These are phyloP conservation scores for Fistularia commersonii DNA, from an alignment of 2,797 vertebrate species.

Conservation along the genomic window DNA sequence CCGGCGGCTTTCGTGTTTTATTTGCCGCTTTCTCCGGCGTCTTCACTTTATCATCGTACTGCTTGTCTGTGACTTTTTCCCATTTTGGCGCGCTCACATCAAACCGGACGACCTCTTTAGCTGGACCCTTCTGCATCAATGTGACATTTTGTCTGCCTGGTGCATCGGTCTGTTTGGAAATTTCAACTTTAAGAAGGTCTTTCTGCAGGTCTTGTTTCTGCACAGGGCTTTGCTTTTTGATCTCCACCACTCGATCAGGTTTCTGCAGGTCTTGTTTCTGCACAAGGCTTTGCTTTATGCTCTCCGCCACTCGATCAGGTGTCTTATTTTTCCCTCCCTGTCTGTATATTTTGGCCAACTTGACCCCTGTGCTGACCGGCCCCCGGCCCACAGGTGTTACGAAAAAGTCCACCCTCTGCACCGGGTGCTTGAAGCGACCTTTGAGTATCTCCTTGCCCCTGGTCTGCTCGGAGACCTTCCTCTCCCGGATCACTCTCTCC, in stretches of 20 bases:
- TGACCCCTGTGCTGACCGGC: constrained; percentile 6
- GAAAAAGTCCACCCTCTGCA: constrained; percentile 40
- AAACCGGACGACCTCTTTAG: constrained; percentile 37
- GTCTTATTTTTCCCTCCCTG: constrained; percentile 11
- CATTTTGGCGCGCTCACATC: constrained; percentile 10
- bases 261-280: not conserved
- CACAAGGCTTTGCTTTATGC: not conserved
- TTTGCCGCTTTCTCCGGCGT: not conserved
- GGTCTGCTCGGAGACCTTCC: constrained; percentile 27
- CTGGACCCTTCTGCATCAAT: constrained; percentile 14
- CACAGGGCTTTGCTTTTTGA: not conserved
- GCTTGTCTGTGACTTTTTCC: not conserved
- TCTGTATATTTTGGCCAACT: constrained; percentile 54
- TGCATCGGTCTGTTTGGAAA: constrained; percentile 8
- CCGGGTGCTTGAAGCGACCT: constrained; percentile 47
- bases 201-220: not conserved
- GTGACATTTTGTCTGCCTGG: no score
- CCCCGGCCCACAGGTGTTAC: constrained; percentile 8
- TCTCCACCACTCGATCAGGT: constrained; percentile 1
- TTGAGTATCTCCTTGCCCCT: constrained; percentile 18
- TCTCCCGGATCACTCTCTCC: constrained; percentile 64
- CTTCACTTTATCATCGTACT: not conserved
- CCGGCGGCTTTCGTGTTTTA: constrained; percentile 27
- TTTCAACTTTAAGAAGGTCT: not conserved
- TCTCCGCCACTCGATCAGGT: not conserved